A percentile compares a stretch with the other conserved stretches of the same genome.
phyloP scores from a whole-genome alignment of 2,113 vertebrate genomes.

The Cyprinodon variegatus region DNA sequence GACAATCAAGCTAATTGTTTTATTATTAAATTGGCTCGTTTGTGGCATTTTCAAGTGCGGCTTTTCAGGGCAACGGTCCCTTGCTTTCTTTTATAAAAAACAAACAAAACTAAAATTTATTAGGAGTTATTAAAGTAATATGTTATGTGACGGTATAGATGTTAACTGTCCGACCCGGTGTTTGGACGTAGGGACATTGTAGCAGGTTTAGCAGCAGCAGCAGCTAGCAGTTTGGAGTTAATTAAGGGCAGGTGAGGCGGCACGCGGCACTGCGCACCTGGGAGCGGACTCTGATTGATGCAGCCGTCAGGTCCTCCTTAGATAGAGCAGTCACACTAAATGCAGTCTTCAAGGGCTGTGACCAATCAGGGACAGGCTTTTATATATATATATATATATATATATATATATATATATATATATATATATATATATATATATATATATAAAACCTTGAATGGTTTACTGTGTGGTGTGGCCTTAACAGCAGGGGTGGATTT shows the following conservation, averaged over 20 bases:
- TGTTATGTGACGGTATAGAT: conserved; percentile 13
- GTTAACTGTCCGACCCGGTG: conserved; percentile 65
- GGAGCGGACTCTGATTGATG: conserved; percentile 54
- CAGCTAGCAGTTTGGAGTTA: conserved; percentile 50
- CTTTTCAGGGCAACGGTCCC: too few species aligned
- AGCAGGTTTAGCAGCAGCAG: conserved; percentile 53
- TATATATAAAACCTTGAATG: too few species aligned
- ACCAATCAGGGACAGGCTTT: background rate
- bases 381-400: background rate
- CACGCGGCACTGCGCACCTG: conserved; percentile 52
- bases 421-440: too few species aligned
- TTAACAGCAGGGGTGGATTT: too few species aligned
- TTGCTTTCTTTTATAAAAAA: too few species aligned
- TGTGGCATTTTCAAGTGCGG: background rate
- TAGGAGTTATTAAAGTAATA: background rate
- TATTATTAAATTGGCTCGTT: conserved; percentile 28
- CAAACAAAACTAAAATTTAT: too few species aligned
- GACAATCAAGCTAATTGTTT: conserved; percentile 38
- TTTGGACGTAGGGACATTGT: conserved; percentile 31
- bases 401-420: too few species aligned
- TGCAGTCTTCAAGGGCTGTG: background rate
- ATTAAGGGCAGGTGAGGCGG: conserved; percentile 64
- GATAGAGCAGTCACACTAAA: conserved; percentile 18
- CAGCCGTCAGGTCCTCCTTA: conserved; percentile 24
- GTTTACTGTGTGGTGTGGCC: too few species aligned